These are phyloP conservation scores for Tetramorium parvispinum DNA, from an alignment of 1,140 invertebrate species.

Conservation along the genomic window DNA sequence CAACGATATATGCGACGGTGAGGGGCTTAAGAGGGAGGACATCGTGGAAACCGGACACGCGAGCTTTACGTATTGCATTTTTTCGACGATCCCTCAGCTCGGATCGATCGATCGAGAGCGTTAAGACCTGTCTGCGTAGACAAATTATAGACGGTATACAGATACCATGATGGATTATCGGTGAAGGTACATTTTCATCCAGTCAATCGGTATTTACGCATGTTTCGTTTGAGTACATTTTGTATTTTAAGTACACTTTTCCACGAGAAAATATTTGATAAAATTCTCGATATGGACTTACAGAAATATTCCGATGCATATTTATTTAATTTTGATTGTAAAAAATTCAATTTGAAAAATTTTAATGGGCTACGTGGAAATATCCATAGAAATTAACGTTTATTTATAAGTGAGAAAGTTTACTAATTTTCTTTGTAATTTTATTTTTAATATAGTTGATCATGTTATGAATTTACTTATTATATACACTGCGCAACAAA, in stretches of 20 bases:
- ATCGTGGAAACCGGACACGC: constrained; percentile 48
- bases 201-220: constrained; percentile 12
- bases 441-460: neutral
- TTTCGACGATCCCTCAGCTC: constrained; percentile 15
- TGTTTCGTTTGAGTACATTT: neutral
- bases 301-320: neutral
- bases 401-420: neutral
- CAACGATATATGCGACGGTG: constrained; percentile 21
- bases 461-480: neutral
- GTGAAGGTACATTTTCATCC: constrained; percentile 19
- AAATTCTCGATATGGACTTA: neutral
- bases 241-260: constrained; percentile 14
- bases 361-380: neutral
- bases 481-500: too few relatives aligned
- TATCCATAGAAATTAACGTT: constrained; percentile 1
- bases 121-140: constrained; percentile 19
- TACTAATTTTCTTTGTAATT: neutral
- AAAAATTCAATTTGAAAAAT: neutral
- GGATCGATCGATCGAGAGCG: constrained; percentile 15
- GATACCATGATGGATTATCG: constrained; percentile 16
- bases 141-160: constrained; percentile 22
- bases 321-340: constrained; percentile 26
- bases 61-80: constrained; percentile 39
- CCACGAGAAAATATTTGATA: neutral
- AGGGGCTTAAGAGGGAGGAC: constrained; percentile 26